Evolutionary conservation across 2,797 vertebrate species (phyloP).

Genomic region (Microctenopoma steveboyesi): DNA sequence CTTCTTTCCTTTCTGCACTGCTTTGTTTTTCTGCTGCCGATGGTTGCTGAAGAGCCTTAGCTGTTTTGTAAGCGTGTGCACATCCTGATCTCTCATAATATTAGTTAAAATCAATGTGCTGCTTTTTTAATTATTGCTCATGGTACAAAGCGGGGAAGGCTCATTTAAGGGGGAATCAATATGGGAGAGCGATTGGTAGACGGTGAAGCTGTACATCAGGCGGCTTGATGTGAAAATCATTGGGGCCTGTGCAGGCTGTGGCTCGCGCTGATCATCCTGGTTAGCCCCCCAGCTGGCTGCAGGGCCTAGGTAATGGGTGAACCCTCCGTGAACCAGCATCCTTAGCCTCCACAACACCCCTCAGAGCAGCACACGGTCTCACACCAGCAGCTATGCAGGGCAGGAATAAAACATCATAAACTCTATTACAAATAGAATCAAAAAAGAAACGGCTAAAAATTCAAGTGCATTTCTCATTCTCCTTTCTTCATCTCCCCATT

Average conservation of each 20-base stretch:
- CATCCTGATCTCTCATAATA: conserved; percentile 99
- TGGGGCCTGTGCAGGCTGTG: conserved; percentile 93
- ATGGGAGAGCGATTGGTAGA: conserved; percentile 98
- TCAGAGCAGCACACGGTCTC: conserved; percentile 78
- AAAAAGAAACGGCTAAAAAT: conserved; percentile 65
- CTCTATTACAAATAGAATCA: conserved; percentile 85
- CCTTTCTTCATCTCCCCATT: conserved; percentile 79
- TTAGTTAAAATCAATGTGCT: conserved; percentile 99
- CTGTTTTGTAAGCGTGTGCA: conserved; percentile 99
- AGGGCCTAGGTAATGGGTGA: conserved; percentile 95
- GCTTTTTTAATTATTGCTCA: conserved; percentile 99
- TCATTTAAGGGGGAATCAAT: conserved; percentile 99
- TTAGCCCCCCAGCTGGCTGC: conserved; percentile 99
- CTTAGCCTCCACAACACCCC: conserved; percentile 86
- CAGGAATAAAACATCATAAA: conserved; percentile 85
- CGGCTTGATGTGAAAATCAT: conserved; percentile 99
- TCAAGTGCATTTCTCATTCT: conserved; percentile 63
- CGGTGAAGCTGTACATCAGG: conserved; percentile 97
- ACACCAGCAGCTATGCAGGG: conserved; percentile 72
- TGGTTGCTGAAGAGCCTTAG: conserved; percentile 80
- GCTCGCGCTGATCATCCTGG: conserved; percentile 94
- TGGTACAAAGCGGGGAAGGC: conserved; percentile 99
- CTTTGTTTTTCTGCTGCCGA: conserved; percentile 89
- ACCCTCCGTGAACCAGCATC: conserved; percentile 94
- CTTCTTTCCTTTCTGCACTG: conserved; percentile 65